A percentile compares a stretch with the other conserved stretches of the same genome.
These are phyloP conservation scores for Tringa solitaria DNA, from an alignment of 2,113 vertebrate species.

Conservation along the genomic window DNA sequence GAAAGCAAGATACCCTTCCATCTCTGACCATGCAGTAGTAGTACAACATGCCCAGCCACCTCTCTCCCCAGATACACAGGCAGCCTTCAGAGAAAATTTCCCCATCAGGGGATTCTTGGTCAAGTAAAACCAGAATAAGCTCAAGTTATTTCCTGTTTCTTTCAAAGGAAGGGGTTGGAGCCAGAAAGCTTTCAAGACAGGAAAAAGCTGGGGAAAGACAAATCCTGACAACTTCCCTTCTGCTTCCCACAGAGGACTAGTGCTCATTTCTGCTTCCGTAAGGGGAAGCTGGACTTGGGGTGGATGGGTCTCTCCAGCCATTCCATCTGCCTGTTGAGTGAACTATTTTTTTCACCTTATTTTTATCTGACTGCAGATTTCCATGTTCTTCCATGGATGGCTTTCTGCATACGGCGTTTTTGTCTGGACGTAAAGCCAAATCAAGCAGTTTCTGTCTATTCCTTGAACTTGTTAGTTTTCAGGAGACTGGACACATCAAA, in stretches of 20 bases:
- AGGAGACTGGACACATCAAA: neutral
- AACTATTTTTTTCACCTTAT: neutral
- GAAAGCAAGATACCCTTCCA: neutral
- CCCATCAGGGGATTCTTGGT: neutral
- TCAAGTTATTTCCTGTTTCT: slow-evolving; percentile 45
- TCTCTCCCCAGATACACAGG: neutral
- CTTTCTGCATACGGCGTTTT: neutral
- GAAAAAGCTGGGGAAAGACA: slow-evolving; percentile 29
- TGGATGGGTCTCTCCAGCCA: neutral
- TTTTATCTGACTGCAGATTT: neutral
- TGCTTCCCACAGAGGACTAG: neutral
- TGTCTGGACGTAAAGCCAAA: neutral
- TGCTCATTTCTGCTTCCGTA: neutral
- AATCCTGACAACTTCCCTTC: slow-evolving; percentile 27
- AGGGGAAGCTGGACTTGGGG: neutral
- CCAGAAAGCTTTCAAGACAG: slow-evolving; percentile 39
- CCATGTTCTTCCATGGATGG: neutral
- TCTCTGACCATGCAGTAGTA: neutral
- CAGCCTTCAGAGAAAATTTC: slow-evolving; percentile 16
- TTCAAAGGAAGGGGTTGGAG: slow-evolving; percentile 21
- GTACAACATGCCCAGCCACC: neutral
- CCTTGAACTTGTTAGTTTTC: neutral
- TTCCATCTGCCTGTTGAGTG: neutral
- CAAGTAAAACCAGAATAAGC: slow-evolving; percentile 27
- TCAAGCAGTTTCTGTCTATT: neutral